Percentiles rank a stretch among this genome's conserved stretches.
Conservation (phyloP, 92 coral and sea anemone species). For the Umimayanthus kanabou region DNA sequence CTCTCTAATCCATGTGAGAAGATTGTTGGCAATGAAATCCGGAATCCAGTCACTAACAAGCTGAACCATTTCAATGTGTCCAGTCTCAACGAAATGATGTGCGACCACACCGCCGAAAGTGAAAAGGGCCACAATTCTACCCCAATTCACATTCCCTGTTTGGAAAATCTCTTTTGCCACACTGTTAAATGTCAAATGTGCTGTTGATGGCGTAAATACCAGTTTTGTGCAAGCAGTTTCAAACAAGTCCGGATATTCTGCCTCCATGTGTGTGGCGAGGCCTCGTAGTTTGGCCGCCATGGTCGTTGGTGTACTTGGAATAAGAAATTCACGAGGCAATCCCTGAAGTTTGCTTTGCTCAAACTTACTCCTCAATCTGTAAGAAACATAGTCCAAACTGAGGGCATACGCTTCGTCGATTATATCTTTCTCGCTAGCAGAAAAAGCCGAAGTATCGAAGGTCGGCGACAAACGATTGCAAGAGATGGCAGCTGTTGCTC, state of each 20-base stretch:
- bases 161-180: slow-evolving; percentile 95
- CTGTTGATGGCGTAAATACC: slow-evolving; percentile 84
- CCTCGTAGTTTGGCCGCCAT: slow-evolving; percentile 73
- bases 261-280: slow-evolving; percentile 95
- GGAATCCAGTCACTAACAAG: slow-evolving; percentile 84
- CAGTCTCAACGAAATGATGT: slow-evolving; percentile 93
- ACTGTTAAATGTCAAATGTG: slow-evolving; percentile 77
- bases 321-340: slow-evolving; percentile 81
- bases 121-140: slow-evolving; percentile 93
- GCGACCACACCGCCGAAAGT: slow-evolving; percentile 97
- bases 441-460: slow-evolving; percentile 73
- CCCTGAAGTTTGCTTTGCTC: slow-evolving; percentile 90
- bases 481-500: slow-evolving; percentile 95
- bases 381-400: slow-evolving; percentile 84
- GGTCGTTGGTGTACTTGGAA: slow-evolving; percentile 85
- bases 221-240: slow-evolving; percentile 92
- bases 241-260: slow-evolving; percentile 95
- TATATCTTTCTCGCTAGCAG: slow-evolving; percentile 69
- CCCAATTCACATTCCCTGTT: slow-evolving; percentile 92
- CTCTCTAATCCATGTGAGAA: slow-evolving; percentile 85
- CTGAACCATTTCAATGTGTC: slow-evolving; percentile 92
- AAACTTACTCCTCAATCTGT: slow-evolving; percentile 89
- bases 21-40: slow-evolving; percentile 79
- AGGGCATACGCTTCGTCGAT: slow-evolving; percentile 61
- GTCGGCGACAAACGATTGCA: slow-evolving; percentile 73